Evolutionary conservation across 1,140 invertebrate genomes (phyloP).

Genomic region (Zelostemma sp.): DNA sequence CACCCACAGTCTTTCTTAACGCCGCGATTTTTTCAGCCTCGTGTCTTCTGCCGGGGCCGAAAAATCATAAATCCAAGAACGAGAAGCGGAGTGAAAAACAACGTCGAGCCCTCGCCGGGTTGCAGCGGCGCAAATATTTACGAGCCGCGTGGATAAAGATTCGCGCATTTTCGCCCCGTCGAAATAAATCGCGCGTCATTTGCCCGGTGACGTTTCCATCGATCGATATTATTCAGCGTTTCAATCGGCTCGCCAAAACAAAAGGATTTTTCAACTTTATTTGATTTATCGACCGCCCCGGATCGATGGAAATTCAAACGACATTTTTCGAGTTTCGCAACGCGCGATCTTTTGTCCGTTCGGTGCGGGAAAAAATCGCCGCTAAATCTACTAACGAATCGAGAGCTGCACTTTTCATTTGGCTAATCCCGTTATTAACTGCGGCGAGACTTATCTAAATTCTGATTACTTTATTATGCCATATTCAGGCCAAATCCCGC

Average conservation of each 20-base stretch:
- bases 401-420: not conserved
- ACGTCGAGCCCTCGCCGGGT: not conserved
- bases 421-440: not conserved
- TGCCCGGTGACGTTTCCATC: no score
- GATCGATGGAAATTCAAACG: no score
- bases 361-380: no score
- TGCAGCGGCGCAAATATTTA: not conserved
- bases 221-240: no score
- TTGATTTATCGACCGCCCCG: no score
- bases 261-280: no score
- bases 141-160: not conserved
- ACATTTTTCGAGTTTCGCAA: no score
- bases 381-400: no score
- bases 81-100: not conserved
- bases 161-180: not conserved
- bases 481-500: not conserved
- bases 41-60: constrained; percentile 6
- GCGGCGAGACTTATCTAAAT: not conserved
- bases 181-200: not conserved
- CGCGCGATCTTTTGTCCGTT: no score
- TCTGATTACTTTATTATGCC: not conserved
- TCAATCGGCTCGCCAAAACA: no score
- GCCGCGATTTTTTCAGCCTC: constrained; percentile 35
- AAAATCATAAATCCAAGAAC: not conserved
- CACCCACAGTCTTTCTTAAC: constrained; percentile 52